These are phyloP conservation scores for Rana temporaria DNA, from an alignment of 2,113 vertebrate genomes.

Conservation along the genomic window DNA sequence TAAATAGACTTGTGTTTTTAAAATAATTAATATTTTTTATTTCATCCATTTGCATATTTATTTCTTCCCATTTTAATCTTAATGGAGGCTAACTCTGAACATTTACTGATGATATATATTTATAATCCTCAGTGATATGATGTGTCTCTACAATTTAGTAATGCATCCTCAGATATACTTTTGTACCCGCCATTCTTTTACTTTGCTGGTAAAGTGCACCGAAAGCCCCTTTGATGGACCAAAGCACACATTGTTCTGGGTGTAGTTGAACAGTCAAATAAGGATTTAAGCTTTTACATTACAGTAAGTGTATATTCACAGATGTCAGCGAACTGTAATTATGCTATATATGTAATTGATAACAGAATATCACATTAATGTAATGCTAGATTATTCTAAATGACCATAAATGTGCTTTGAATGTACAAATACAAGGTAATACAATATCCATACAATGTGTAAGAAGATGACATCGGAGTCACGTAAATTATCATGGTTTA, in stretches of 20 bases:
- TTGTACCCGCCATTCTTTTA: neutral
- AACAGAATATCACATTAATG: slow-evolving; percentile 26
- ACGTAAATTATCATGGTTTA: too few relatives aligned
- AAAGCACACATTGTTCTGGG: slow-evolving; percentile 21
- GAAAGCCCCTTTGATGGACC: slow-evolving; percentile 3
- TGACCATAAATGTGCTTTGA: too few relatives aligned
- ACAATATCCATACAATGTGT: too few relatives aligned
- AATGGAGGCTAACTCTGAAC: slow-evolving; percentile 13
- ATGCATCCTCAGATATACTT: slow-evolving; percentile 29
- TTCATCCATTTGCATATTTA: slow-evolving; percentile 43
- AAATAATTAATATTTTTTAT: slow-evolving; percentile 43
- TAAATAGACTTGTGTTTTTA: slow-evolving; percentile 49
- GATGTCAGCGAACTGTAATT: slow-evolving; percentile 27
- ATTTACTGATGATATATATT: slow-evolving; percentile 32
- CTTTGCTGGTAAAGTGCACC: slow-evolving; percentile 1
- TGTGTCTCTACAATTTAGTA: slow-evolving; percentile 48
- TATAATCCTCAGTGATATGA: slow-evolving; percentile 37
- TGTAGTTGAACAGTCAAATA: slow-evolving; percentile 12
- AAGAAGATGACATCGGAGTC: too few relatives aligned
- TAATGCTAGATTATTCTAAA: neutral
- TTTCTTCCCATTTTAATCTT: slow-evolving; percentile 46
- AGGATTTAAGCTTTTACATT: slow-evolving; percentile 41
- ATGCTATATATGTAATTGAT: slow-evolving; percentile 43
- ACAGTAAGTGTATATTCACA: slow-evolving; percentile 32
- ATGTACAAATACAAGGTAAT: too few relatives aligned